Conservation (phyloP, 2,888 invertebrate species). For the Melanostoma scalare region DNA sequence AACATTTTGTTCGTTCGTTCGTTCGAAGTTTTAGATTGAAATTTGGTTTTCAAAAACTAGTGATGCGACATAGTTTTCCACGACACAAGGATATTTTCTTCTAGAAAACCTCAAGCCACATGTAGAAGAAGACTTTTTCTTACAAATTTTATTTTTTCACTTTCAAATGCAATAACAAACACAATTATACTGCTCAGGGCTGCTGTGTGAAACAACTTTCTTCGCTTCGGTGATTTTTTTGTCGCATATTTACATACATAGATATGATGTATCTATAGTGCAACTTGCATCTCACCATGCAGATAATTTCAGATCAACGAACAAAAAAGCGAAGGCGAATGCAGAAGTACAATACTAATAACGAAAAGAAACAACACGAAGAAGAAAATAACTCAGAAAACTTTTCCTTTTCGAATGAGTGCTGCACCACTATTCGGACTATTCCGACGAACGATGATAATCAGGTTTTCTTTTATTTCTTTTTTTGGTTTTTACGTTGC, state of each 20-base stretch:
- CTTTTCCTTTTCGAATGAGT: slow-evolving; percentile 67
- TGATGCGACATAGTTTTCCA: slow-evolving; percentile 32
- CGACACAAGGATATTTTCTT: neutral
- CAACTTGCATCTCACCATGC: slow-evolving; percentile 62
- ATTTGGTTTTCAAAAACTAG: neutral
- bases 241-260: slow-evolving; percentile 46
- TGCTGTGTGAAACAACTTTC: slow-evolving; percentile 59
- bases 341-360: slow-evolving; percentile 2
- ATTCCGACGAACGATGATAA: slow-evolving; percentile 58
- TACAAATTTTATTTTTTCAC: slow-evolving; percentile 41
- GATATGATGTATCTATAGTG: slow-evolving; percentile 37
- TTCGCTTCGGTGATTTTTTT: slow-evolving; percentile 52
- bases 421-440: slow-evolving; percentile 41
- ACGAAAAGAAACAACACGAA: slow-evolving; percentile 9
- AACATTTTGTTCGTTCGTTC: slow-evolving; percentile 77
- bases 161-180: slow-evolving; percentile 56
- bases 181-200: slow-evolving; percentile 46
- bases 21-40: slow-evolving; percentile 32
- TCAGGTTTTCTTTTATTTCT: slow-evolving; percentile 60
- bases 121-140: slow-evolving; percentile 8
- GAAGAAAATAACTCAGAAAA: slow-evolving; percentile 49
- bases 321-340: slow-evolving; percentile 54
- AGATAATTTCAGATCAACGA: slow-evolving; percentile 65
- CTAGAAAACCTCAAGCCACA: slow-evolving; percentile 31
- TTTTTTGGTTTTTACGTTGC: slow-evolving; percentile 61